Conservation (phyloP, 1,140 invertebrate genomes). For the Aricia agestis region DNA sequence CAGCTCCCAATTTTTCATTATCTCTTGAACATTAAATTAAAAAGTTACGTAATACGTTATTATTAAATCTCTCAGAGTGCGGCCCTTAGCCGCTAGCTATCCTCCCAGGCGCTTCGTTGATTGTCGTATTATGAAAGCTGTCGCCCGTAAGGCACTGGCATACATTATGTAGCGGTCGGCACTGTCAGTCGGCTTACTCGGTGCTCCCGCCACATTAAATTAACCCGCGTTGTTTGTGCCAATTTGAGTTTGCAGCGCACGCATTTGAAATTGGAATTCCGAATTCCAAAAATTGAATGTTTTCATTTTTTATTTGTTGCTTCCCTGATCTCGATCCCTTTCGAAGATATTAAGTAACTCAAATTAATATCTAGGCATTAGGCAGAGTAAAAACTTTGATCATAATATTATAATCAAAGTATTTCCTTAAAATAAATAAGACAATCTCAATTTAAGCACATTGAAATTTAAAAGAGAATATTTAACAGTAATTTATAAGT, state of each 20-base stretch:
- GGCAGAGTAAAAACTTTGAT: too few species aligned
- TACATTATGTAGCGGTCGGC: background rate
- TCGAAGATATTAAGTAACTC: background rate
- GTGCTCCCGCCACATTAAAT: conserved; percentile 13
- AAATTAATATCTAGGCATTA: too few species aligned
- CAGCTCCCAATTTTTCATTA: too few species aligned
- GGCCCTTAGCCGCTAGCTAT: too few species aligned
- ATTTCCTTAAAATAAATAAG: too few species aligned
- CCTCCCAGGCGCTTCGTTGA: too few species aligned
- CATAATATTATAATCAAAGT: too few species aligned
- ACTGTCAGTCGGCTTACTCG: conserved; percentile 8
- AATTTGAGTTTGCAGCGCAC: background rate
- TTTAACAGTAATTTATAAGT: background rate
- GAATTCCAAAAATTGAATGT: background rate
- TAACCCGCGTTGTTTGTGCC: conserved; percentile 11
- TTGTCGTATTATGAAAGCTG: background rate
- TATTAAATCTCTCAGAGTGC: too few species aligned
- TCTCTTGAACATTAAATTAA: too few species aligned
- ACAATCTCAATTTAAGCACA: background rate
- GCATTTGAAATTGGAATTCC: background rate
- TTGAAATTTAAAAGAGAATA: background rate
- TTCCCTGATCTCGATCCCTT: background rate
- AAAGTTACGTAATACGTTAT: too few species aligned
- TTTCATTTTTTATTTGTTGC: background rate
- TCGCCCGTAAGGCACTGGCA: background rate